These are phyloP conservation scores for Sorex araneus DNA, from an alignment of 2,113 vertebrate species.

Conservation along the genomic window DNA sequence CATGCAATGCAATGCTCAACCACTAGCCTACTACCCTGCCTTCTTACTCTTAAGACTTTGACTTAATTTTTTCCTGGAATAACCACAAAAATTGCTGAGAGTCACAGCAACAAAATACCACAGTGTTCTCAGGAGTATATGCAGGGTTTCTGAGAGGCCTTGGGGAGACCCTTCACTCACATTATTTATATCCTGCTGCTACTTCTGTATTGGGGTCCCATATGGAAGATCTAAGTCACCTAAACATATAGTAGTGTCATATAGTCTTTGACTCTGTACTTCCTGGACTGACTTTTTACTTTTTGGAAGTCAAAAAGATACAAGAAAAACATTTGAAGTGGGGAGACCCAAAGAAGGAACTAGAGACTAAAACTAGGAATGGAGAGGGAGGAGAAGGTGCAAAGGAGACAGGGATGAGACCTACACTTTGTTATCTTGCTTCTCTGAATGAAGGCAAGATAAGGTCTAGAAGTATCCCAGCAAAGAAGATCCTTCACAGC, in stretches of 20 bases:
- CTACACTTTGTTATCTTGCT: background rate
- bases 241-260: background rate
- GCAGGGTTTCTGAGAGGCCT: background rate
- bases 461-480: background rate
- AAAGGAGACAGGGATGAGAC: background rate
- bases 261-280: conserved; percentile 13
- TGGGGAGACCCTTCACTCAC: too few species aligned
- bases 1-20: too few species aligned
- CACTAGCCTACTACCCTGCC: too few species aligned
- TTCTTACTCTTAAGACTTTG: background rate
- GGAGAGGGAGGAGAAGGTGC: background rate
- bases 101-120: background rate
- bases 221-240: background rate
- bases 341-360: background rate
- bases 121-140: background rate
- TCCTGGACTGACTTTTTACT: conserved; percentile 69
- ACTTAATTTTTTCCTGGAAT: background rate
- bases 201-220: background rate
- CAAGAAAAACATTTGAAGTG: conserved; percentile 46
- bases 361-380: background rate
- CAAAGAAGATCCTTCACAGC: background rate
- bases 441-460: background rate
- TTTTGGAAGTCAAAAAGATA: conserved; percentile 58
- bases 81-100: background rate
- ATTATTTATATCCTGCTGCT: background rate